These are phyloP conservation scores for Odobenus rosmarus DNA, from an alignment of 2,113 vertebrate species.

Conservation along the genomic window DNA sequence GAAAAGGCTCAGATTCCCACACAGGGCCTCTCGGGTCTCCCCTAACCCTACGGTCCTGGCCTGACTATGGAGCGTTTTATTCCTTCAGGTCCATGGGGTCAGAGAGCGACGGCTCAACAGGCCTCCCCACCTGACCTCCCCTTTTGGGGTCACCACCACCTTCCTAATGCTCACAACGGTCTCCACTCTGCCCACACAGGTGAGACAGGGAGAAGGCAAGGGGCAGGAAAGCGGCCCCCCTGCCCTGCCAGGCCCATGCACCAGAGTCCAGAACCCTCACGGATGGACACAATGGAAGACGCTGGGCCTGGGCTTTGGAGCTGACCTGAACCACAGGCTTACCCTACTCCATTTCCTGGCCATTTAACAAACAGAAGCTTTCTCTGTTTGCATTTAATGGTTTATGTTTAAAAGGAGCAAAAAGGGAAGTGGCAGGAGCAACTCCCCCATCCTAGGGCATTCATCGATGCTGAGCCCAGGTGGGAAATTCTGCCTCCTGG, in stretches of 20 bases:
- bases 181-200: background rate
- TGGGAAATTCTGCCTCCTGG: background rate
- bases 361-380: background rate
- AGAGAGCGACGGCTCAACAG: background rate
- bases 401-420: slow-evolving; percentile 36
- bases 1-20: background rate
- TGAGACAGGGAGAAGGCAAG: background rate
- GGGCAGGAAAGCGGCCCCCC: background rate
- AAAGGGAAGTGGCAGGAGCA: background rate
- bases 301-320: fast-evolving
- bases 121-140: fast-evolving
- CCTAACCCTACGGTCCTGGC: background rate
- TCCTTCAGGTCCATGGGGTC: background rate
- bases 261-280: background rate
- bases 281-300: fast-evolving
- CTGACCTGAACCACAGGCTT: background rate
- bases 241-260: fast-evolving
- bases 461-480: background rate
- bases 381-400: background rate
- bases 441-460: background rate
- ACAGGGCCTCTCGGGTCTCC: background rate
- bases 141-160: background rate
- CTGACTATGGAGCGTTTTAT: fast-evolving
- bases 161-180: background rate
- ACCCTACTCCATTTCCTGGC: background rate